phyloP scores from a whole-genome alignment of 1,140 invertebrate species.

The Doryteuthis pealeii region DNA sequence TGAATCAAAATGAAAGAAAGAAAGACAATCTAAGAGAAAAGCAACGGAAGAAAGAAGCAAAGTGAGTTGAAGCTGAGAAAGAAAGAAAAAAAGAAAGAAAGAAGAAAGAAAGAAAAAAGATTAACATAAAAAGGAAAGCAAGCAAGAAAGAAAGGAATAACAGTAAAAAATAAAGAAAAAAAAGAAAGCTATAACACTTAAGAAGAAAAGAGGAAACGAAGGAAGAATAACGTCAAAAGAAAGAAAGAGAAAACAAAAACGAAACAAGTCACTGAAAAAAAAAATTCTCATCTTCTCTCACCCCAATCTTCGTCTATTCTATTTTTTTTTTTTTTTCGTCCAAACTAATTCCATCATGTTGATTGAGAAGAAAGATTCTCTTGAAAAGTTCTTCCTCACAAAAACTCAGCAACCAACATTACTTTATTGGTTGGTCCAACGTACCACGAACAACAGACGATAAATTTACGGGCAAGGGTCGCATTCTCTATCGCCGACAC shows the following conservation, averaged over 20 bases:
- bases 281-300: neutral
- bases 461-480: too few species aligned
- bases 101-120: neutral
- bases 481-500: too few species aligned
- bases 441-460: too few species aligned
- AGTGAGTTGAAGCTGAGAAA: neutral
- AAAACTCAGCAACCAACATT: too few species aligned
- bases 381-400: too few species aligned
- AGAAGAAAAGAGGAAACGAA: neutral
- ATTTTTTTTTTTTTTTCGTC: too few species aligned
- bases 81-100: neutral
- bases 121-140: neutral
- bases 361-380: too few species aligned
- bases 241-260: neutral
- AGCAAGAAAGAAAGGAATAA: neutral
- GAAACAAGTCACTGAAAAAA: neutral
- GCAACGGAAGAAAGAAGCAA: neutral
- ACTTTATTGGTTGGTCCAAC: too few species aligned
- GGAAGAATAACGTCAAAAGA: rapidly evolving
- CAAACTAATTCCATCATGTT: too few species aligned
- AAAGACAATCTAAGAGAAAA: neutral
- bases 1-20: neutral
- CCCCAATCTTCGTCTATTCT: too few species aligned
- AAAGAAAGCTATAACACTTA: neutral
- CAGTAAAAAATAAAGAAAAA: neutral